phyloP scores from a whole-genome alignment of 2,113 vertebrate genomes.

The Burhinus oedicnemus region DNA sequence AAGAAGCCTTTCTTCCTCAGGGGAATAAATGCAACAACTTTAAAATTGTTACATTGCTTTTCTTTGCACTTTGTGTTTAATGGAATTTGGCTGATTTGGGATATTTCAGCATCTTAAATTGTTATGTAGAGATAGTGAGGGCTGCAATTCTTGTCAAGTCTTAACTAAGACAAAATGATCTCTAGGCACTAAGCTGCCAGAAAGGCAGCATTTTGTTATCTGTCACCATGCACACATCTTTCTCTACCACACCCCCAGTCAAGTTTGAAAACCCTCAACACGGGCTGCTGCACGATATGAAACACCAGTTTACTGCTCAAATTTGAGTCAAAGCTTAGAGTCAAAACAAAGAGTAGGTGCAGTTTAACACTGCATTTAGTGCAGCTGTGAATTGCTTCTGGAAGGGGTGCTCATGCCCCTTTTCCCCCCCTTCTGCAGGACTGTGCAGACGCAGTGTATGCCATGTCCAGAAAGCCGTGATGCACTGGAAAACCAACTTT shows the following conservation, averaged over 20 bases:
- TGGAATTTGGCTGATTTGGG: not conserved
- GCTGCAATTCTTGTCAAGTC: not conserved
- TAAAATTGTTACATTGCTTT: not conserved
- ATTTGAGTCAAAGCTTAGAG: not conserved
- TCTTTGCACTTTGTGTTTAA: not conserved
- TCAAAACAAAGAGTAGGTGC: not conserved
- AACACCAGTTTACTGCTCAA: not conserved
- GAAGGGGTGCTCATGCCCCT: not conserved
- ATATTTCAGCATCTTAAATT: not conserved
- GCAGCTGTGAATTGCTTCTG: not conserved
- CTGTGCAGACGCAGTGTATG: not conserved
- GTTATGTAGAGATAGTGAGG: not conserved
- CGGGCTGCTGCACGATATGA: fast-evolving
- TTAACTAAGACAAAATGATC: not conserved
- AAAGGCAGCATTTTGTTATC: conserved; percentile 2
- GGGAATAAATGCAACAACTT: not conserved
- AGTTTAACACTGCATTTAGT: not conserved
- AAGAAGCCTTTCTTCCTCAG: not conserved
- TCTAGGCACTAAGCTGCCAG: not conserved
- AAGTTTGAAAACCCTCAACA: not conserved
- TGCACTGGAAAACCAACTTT: not conserved
- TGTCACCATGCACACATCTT: not conserved
- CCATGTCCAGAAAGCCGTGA: not conserved
- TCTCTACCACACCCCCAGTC: not conserved
- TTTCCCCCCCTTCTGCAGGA: not conserved